A percentile compares a stretch with the other conserved stretches of the same genome.
Evolutionary conservation across 2,888 invertebrate genomes (phyloP).

Genomic region (Cantharis lateralis): DNA sequence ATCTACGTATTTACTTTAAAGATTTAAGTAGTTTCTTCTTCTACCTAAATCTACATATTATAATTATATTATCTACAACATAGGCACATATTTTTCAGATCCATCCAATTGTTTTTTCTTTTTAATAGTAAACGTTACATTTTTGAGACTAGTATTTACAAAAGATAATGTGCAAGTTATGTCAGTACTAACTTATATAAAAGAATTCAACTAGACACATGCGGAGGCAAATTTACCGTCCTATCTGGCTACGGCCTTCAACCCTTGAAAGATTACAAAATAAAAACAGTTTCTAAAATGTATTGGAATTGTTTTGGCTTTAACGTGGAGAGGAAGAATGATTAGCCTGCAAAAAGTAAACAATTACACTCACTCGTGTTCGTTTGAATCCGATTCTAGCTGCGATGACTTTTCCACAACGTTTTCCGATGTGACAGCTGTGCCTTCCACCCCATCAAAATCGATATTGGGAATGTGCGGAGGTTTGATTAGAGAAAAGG

Average conservation of each 20-base stretch:
- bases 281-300: conserved; percentile 29
- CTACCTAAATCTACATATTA: too few species aligned
- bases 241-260: not conserved
- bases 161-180: too few species aligned
- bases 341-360: conserved; percentile 37
- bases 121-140: too few species aligned
- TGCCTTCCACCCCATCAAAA: not conserved
- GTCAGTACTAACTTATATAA: not conserved
- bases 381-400: conserved; percentile 6
- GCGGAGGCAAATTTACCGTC: not conserved
- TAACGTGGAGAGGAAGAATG: conserved; percentile 32
- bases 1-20: too few species aligned
- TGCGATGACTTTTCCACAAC: not conserved
- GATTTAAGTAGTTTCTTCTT: too few species aligned
- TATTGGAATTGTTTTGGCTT: conserved; percentile 44
- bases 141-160: too few species aligned
- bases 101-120: too few species aligned
- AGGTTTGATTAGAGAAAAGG: conserved; percentile 39
- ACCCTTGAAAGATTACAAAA: not conserved
- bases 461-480: conserved; percentile 18
- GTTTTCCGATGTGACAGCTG: not conserved
- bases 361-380: conserved; percentile 36
- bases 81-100: too few species aligned
- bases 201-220: not conserved
- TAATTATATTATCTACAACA: too few species aligned